Evolutionary conservation across 2,888 invertebrate genomes (phyloP).

Genomic region (Euplexia lucipara): DNA sequence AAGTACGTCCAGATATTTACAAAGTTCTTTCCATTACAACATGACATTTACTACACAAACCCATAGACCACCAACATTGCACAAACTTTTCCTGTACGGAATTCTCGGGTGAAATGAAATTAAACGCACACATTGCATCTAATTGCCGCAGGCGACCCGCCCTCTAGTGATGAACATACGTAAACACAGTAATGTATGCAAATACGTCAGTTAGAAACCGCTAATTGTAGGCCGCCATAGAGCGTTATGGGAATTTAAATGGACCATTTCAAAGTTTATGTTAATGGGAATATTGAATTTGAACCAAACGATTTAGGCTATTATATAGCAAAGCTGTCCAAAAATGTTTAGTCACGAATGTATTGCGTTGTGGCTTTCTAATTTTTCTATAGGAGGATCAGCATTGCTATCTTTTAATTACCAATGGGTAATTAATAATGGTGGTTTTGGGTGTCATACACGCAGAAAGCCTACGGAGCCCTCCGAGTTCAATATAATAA

Average conservation of each 20-base stretch:
- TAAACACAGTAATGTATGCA: conserved; percentile 68
- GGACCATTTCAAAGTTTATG: conserved; percentile 17
- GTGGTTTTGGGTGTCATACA: neutral
- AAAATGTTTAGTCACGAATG: neutral
- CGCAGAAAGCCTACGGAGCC: too few species aligned
- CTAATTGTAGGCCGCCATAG: conserved; percentile 54
- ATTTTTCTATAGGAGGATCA: neutral
- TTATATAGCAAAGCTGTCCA: neutral
- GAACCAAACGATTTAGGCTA: neutral
- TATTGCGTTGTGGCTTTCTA: neutral
- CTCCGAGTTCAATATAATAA: too few species aligned
- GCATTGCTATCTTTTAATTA: too few species aligned
- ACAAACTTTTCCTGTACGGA: conserved; percentile 41
- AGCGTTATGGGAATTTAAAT: conserved; percentile 45
- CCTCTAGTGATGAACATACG: conserved; percentile 60
- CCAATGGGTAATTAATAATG: too few species aligned
- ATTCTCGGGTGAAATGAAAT: conserved; percentile 53
- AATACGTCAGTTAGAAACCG: conserved; percentile 65
- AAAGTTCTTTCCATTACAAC: neutral
- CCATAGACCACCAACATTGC: conserved; percentile 71
- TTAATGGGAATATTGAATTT: conserved; percentile 11
- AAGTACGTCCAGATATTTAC: neutral
- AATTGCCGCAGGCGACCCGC: conserved; percentile 73
- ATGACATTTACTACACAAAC: conserved; percentile 6
- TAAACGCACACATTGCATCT: conserved; percentile 65